Evolutionary conservation across 2,888 invertebrate species (phyloP).

Genomic region (Drosophila emarginata): DNA sequence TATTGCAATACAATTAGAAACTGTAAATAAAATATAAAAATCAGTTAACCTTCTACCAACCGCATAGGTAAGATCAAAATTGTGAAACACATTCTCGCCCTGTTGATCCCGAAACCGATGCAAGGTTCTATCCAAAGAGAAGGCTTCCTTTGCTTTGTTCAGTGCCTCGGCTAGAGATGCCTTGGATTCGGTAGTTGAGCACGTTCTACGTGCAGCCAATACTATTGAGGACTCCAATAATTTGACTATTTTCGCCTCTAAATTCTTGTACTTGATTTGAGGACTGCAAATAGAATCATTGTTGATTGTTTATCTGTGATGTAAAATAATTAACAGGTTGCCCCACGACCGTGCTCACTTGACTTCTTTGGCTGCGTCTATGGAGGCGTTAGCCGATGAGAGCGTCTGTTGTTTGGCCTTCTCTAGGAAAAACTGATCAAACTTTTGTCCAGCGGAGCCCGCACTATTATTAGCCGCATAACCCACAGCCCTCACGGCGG

Average conservation of each 20-base stretch:
- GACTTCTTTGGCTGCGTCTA: constrained; percentile 86
- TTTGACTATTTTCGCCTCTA: constrained; percentile 94
- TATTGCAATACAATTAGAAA: constrained; percentile 76
- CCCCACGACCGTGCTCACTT: constrained; percentile 58
- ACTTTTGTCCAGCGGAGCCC: constrained; percentile 83
- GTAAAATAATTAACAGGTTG: not conserved
- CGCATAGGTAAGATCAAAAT: constrained; percentile 97
- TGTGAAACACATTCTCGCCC: constrained; percentile 93
- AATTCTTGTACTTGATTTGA: constrained; percentile 94
- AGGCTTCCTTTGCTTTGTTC: constrained; percentile 98
- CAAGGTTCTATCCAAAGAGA: constrained; percentile 94
- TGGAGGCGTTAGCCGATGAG: constrained; percentile 70
- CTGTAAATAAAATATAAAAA: too few relatives aligned
- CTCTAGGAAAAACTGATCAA: constrained; percentile 89
- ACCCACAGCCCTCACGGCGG: constrained; percentile 97
- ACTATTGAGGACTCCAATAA: constrained; percentile 95
- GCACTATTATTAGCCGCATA: constrained; percentile 88
- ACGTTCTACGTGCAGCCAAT: constrained; percentile 49
- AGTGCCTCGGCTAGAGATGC: constrained; percentile 84
- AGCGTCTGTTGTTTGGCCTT: constrained; percentile 80
- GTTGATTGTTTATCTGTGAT: too few relatives aligned
- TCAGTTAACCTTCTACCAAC: constrained; percentile 83
- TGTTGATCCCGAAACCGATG: constrained; percentile 96
- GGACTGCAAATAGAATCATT: constrained; percentile 82
- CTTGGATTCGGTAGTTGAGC: constrained; percentile 56